Evolutionary conservation across 2,113 vertebrate genomes (phyloP), one percentile per base, ranked within the genome.

Genomic region (Cryptomyrus ogoouensis): DNA sequence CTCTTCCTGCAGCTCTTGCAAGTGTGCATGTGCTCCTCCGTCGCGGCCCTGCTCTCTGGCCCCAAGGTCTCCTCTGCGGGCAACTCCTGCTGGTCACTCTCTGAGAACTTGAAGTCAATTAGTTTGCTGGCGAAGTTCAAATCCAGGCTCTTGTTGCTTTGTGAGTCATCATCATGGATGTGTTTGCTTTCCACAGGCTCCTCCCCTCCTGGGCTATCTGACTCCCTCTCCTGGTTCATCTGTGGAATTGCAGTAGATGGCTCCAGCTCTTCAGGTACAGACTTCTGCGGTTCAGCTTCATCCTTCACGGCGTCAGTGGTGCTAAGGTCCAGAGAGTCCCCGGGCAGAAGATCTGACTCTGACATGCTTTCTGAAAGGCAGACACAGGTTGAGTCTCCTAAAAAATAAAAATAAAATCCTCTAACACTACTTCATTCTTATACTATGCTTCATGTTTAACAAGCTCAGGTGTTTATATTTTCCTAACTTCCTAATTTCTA

Each of bases 61-160:
- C 74, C 74, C 93, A 0, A 91, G 56, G 2, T 91, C 91, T 7
- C 44, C 2, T 27, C 80, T 0, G 91, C 77, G 13, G 91, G 91
- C 35, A 93, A 90, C 74, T 42, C 74, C 74, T 80, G 74, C 6
- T 80, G 74, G 85, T 88, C 87, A 53, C 91, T 2, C 7, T 92
- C 93, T 92, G 92, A 96, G 92, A 99, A 96, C 93, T 98, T 99
- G 92, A 99, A 98, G 95, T 98, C 98, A 91, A 99, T 98, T 85
- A 98, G 96, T 94, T 98, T 98, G 92, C 96, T 97, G 93, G 98
- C 97, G 3, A 99, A 97, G 95, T 99, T 97, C 88, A 99, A 96
- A 95, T 99, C 98, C 93, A 98, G 95, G 94, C 97, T 99, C 92
- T 97, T 97, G 95, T 98, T 98, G 97, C 98, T 99, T 92, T 96